Conservation (phyloP, 2,888 invertebrate genomes). For the Scaeva pyrastri region DNA sequence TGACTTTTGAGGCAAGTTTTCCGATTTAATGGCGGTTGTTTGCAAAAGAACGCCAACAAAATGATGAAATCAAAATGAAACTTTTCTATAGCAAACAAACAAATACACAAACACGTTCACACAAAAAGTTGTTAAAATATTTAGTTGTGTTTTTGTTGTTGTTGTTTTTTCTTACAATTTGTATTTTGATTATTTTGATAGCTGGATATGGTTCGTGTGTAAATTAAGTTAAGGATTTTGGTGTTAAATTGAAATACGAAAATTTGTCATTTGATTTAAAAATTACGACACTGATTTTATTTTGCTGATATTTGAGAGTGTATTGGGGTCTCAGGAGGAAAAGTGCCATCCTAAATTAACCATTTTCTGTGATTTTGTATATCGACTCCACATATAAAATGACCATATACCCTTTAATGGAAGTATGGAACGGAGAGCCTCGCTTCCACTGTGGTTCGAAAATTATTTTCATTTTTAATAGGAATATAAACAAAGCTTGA, state of each 20-base stretch:
- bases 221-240: constrained; percentile 19
- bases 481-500: no score
- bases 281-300: no score
- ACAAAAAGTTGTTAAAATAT: constrained; percentile 13
- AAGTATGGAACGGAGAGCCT: no score
- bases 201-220: neutral
- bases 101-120: neutral
- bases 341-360: no score
- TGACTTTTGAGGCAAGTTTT: constrained; percentile 67
- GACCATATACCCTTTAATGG: no score
- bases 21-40: constrained; percentile 59
- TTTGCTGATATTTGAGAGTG: no score
- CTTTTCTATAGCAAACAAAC: neutral
- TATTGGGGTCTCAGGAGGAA: no score
- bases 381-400: no score
- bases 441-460: no score
- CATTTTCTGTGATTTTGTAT: no score
- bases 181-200: neutral
- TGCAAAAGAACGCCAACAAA: constrained; percentile 16
- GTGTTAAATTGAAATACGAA: constrained; percentile 15
- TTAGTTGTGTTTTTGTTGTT: constrained; percentile 5
- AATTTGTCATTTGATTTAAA: neutral
- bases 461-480: no score
- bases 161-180: constrained; percentile 1
- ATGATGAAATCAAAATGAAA: constrained; percentile 28